These are phyloP conservation scores for Bombyx huttoni DNA, from an alignment of 2,888 invertebrate species.

Conservation along the genomic window DNA sequence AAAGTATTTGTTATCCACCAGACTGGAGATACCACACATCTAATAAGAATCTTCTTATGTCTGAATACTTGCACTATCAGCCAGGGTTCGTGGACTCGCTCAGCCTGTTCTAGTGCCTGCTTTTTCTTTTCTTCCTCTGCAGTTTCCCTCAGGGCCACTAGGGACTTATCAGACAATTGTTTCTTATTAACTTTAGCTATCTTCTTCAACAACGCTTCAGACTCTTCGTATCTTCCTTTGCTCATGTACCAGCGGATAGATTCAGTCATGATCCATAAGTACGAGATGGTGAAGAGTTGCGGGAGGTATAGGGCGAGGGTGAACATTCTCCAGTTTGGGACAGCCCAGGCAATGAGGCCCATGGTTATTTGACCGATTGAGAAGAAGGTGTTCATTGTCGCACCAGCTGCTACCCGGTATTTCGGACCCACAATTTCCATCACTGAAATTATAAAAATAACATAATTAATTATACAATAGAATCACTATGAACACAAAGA, in stretches of 20 bases:
- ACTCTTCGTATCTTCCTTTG: conserved; percentile 77
- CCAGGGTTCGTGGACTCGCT: conserved; percentile 34
- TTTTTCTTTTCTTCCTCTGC: conserved; percentile 40
- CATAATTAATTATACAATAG: too few species aligned
- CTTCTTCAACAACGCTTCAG: conserved; percentile 73
- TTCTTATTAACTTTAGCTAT: conserved; percentile 76
- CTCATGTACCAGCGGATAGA: conserved; percentile 85
- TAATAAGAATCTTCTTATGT: conserved; percentile 32
- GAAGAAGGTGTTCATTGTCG: conserved; percentile 80
- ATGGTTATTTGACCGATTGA: conserved; percentile 82
- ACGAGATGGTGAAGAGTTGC: conserved; percentile 76
- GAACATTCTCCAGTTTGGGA: conserved; percentile 78
- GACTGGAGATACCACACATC: conserved; percentile 58
- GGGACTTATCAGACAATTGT: conserved; percentile 66
- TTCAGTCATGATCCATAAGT: conserved; percentile 81
- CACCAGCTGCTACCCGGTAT: conserved; percentile 80
- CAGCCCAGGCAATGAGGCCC: conserved; percentile 79
- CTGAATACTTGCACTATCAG: conserved; percentile 35
- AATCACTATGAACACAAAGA: too few species aligned
- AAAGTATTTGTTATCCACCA: conserved; percentile 81
- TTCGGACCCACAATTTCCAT: conserved; percentile 85
- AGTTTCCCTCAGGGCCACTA: conserved; percentile 45
- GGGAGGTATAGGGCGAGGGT: conserved; percentile 80
- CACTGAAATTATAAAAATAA: conserved; percentile 51
- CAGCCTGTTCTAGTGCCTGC: conserved; percentile 4